Base-by-base conservation (phyloP, 1,140 invertebrate genomes). In the Onthophagus taurus region DNA sequence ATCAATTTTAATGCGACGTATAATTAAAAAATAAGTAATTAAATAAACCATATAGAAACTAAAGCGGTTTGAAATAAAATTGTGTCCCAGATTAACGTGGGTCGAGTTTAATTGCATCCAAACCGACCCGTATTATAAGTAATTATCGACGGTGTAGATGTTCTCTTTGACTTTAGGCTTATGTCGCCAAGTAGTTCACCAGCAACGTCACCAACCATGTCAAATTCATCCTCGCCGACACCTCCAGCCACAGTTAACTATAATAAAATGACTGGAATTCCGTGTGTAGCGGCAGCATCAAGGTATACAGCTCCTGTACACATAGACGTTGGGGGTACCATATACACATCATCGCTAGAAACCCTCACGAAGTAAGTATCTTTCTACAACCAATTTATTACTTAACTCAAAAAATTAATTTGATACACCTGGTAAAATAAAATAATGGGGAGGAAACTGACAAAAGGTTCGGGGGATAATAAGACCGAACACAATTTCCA, bases 281-380 rank as follows among this genome's bases (percentile, higher is more conserved):
- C 93, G 0, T 89, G 85, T 51, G 89, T 95, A 6, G 93, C 91
- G 0, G 85, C 85, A 0, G 89, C 91, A 2, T 88, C 88, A 13
- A 77, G 87, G 26, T 92, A 88, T 63, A 93, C 90, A 11, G 92
- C 93, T 0, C 92, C 93, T 0, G 93, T 97, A 0, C 93, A 97
- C 64, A 96, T 97, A 53, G 93, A 97, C 61, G 92, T 97, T 11
- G 93, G 93, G 5, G 93, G 92, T 1, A 90, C 87, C 20, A 96
- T 96, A 51, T 97, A 96, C 67, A 97, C 93, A 0, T 94, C 90
- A 0, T 94, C 91, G 0, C 68, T 97, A 58, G 89, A 96, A 68
- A 97, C 92, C 2, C 75, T 97, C 1, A 97, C 92, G 49, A 89
- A 90, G 89, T 95, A 73, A 83, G 82, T 73, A 26, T 31, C n/a